Percentiles rank a stretch among this genome's conserved stretches.
Conservation (phyloP, 2,113 vertebrate genomes). For the Muscicapa adusta region DNA sequence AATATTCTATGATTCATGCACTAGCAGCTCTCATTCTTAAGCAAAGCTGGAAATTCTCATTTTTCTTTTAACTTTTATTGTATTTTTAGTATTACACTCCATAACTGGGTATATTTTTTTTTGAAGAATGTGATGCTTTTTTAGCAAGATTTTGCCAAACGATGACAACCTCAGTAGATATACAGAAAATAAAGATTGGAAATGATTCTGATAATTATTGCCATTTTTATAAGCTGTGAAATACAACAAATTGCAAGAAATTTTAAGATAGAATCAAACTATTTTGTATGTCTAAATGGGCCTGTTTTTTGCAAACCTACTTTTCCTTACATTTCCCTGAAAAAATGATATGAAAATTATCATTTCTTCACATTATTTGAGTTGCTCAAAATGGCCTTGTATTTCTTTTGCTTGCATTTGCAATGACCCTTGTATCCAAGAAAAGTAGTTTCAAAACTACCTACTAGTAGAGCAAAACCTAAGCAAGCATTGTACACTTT, state of each 20-base stretch:
- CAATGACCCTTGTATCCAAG: background rate
- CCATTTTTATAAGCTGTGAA: background rate
- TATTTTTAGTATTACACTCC: background rate
- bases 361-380: background rate
- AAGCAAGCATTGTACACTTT: background rate
- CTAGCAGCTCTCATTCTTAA: background rate
- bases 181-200: background rate
- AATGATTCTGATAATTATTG: background rate
- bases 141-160: background rate
- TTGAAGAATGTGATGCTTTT: background rate
- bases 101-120: background rate
- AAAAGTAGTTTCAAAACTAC: background rate
- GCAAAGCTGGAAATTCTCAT: background rate
- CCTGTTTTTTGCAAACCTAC: background rate
- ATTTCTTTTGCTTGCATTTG: background rate
- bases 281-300: fast-evolving
- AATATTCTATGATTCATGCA: background rate
- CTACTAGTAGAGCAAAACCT: background rate
- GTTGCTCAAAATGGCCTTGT: background rate
- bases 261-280: background rate
- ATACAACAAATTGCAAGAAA: background rate
- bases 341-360: background rate
- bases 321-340: background rate
- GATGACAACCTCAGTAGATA: background rate
- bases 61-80: background rate